Percentiles rank a stretch among this genome's conserved stretches.
Conservation (phyloP, 2,888 invertebrate species). For the Sphecodes monilicornis region DNA sequence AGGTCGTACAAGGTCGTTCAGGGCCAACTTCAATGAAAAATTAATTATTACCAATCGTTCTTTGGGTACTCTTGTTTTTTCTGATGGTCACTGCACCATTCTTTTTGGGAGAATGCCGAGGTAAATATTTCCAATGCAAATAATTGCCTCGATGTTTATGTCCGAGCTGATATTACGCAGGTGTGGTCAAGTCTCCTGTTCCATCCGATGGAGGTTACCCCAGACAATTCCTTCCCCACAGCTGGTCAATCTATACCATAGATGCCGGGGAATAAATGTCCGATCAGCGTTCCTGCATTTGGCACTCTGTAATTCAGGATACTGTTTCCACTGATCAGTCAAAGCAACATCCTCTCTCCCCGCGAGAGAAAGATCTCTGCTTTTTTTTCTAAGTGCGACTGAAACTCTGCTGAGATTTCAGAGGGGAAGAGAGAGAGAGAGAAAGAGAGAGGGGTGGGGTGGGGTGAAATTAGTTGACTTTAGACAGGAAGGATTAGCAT, state of each 20-base stretch:
- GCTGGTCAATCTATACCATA: not conserved
- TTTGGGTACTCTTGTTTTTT: no score
- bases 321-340: not conserved
- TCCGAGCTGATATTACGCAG: not conserved
- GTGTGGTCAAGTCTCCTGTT: not conserved
- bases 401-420: not conserved
- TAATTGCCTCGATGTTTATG: not conserved
- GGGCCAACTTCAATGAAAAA: not conserved
- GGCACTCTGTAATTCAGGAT: not conserved
- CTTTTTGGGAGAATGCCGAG: not conserved
- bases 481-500: not conserved
- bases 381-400: not conserved
- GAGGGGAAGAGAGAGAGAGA: not conserved
- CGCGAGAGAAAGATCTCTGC: not conserved
- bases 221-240: not conserved
- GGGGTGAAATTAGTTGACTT: not conserved
- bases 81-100: no score
- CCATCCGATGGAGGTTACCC: not conserved
- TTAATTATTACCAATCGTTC: no score
- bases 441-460: no score
- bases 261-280: not conserved
- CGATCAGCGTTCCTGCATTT: not conserved
- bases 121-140: not conserved
- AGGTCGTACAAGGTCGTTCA: no score
- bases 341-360: not conserved